These are phyloP conservation scores for Synanthedon formicaeformis DNA, from an alignment of 2,888 invertebrate species.

Conservation along the genomic window DNA sequence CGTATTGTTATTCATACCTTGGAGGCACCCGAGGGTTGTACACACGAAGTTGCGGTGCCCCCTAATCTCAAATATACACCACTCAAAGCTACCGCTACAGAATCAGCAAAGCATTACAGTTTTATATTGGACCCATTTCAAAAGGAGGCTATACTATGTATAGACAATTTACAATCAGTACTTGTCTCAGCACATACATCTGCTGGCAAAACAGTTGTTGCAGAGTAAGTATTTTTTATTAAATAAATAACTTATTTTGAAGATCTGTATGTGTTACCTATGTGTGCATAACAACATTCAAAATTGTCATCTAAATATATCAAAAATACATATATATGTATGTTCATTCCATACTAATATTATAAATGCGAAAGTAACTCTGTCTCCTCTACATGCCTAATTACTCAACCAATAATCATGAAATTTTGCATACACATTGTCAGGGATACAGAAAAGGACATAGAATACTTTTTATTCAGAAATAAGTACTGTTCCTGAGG, in stretches of 20 bases:
- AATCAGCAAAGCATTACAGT: conserved; percentile 92
- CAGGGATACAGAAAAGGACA: no score
- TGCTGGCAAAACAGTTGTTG: conserved; percentile 99
- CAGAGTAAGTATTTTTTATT: conserved; percentile 80
- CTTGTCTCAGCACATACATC: conserved; percentile 99
- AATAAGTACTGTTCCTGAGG: no score
- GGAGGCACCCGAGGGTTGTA: conserved; percentile 92
- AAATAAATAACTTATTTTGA: neutral
- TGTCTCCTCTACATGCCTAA: no score
- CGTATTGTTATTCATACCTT: conserved; percentile 90
- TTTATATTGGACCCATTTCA: conserved; percentile 98
- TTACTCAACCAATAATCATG: no score
- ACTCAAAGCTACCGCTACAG: conserved; percentile 65
- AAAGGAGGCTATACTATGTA: conserved; percentile 94
- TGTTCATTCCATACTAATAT: no score
- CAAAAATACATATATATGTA: no score
- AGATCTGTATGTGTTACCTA: no score
- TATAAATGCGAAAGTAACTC: no score
- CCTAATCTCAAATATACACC: conserved; percentile 84
- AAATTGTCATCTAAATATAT: no score
- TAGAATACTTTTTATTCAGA: no score
- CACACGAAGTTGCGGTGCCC: conserved; percentile 96
- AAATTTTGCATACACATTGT: no score
- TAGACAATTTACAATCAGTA: conserved; percentile 98
- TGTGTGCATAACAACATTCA: no score